A percentile compares a stretch with the other conserved stretches of the same genome.
Conservation (phyloP, 2,113 vertebrate genomes). For the Bufo gargarizans region DNA sequence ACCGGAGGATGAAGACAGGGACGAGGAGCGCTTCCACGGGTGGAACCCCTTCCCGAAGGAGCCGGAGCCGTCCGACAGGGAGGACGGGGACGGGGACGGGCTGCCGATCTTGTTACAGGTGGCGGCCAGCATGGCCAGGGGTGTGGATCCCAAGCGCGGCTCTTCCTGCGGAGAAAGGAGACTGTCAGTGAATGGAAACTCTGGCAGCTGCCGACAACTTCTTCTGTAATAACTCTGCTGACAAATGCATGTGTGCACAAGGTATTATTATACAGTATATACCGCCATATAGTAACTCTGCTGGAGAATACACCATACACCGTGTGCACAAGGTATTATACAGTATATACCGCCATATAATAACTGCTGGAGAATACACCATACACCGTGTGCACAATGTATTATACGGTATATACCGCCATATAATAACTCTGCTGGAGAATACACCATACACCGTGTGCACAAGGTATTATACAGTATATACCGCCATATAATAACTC, state of each 20-base stretch:
- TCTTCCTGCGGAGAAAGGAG: slow-evolving; percentile 84
- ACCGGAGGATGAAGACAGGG: slow-evolving; percentile 72
- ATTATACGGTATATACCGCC: no score
- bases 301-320: not conserved
- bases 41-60: slow-evolving; percentile 95
- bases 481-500: no score
- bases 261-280: not conserved
- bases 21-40: slow-evolving; percentile 89
- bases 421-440: no score
- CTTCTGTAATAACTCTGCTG: not conserved
- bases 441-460: no score
- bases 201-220: no score
- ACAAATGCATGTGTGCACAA: not conserved
- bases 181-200: slow-evolving; percentile 18
- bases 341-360: no score
- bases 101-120: slow-evolving; percentile 99
- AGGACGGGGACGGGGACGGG: slow-evolving; percentile 90
- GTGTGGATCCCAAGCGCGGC: slow-evolving; percentile 96
- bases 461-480: no score
- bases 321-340: no score
- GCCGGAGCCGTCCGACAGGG: slow-evolving; percentile 89
- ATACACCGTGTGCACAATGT: no score
- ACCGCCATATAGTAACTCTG: not conserved
- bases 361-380: no score
- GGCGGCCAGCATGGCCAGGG: slow-evolving; percentile 97